Conservation (phyloP, 2,797 vertebrate species). For the Galagoides demidoff region DNA sequence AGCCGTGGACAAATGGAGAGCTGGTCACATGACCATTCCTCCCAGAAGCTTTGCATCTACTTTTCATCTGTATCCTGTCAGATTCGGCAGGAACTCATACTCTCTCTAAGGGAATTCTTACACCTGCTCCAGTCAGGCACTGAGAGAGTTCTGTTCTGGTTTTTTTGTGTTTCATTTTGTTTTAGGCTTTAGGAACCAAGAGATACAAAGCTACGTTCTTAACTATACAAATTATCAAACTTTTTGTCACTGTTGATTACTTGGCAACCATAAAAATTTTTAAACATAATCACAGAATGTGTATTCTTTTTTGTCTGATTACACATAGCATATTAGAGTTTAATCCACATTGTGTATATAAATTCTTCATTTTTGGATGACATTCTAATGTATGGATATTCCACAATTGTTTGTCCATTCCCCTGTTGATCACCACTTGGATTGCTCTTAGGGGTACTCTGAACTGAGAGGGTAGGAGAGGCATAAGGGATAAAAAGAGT, state of each 20-base stretch:
- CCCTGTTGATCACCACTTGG: background rate
- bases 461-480: background rate
- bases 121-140: background rate
- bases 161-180: background rate
- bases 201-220: background rate
- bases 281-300: background rate
- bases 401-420: background rate
- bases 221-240: conserved; percentile 42
- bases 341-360: background rate
- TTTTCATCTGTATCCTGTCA: background rate
- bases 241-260: background rate
- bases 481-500: too few relatives aligned
- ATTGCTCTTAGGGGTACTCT: background rate
- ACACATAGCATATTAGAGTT: background rate
- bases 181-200: background rate
- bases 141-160: background rate
- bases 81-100: background rate
- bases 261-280: background rate
- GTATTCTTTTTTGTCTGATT: background rate
- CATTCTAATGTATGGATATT: background rate
- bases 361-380: background rate
- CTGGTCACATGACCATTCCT: background rate
- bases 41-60: background rate
- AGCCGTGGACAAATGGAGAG: background rate
- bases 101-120: background rate